phyloP scores from a whole-genome alignment of 2,113 vertebrate genomes.

The Malurus cyaneus region DNA sequence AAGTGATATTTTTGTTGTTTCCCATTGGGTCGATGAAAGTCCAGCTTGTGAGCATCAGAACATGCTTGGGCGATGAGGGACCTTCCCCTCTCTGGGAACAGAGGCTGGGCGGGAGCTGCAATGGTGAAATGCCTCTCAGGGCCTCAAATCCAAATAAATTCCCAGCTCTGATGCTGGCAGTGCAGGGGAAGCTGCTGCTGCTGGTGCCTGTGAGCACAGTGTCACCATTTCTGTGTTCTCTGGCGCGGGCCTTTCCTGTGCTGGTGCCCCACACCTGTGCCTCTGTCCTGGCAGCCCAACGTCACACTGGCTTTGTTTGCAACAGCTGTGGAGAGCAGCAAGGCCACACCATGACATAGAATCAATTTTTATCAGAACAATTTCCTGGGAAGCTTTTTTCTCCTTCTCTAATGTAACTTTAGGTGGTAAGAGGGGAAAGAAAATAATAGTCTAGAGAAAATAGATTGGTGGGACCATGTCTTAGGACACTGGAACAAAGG shows the following conservation, averaged over 20 bases:
- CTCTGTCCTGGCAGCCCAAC: neutral
- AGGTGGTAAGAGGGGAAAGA: slow-evolving; percentile 2
- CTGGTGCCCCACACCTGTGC: neutral
- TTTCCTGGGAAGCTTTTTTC: slow-evolving; percentile 6
- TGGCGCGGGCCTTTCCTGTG: fast-evolving
- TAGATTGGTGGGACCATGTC: fast-evolving
- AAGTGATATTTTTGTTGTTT: neutral
- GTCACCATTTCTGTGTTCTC: neutral
- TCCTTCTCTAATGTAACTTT: neutral
- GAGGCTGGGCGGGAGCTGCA: fast-evolving
- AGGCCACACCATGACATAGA: neutral
- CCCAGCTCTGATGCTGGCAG: neutral
- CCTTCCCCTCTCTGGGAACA: neutral
- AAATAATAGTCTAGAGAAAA: slow-evolving; percentile 29
- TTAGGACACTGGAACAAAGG: neutral
- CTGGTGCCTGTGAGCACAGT: fast-evolving
- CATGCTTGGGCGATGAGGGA: neutral
- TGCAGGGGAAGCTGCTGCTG: neutral
- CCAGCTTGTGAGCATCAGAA: fast-evolving
- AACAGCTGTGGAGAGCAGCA: neutral
- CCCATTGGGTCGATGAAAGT: neutral
- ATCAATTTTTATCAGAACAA: neutral
- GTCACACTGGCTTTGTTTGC: neutral
- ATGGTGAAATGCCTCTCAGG: neutral
- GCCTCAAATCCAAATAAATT: neutral